These are phyloP conservation scores for Saturnia pavonia DNA, from an alignment of 2,888 invertebrate species.

Conservation along the genomic window DNA sequence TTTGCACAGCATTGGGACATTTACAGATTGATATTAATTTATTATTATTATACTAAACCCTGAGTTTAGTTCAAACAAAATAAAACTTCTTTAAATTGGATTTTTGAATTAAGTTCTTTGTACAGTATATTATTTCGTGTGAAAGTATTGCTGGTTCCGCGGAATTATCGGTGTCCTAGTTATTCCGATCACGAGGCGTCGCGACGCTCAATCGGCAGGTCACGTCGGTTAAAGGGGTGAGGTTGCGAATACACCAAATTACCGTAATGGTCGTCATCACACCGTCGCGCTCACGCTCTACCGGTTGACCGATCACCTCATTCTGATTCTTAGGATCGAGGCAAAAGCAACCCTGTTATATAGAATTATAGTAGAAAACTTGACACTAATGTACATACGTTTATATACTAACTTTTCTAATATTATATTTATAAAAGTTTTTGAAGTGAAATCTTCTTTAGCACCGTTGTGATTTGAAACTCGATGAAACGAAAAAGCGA, in stretches of 20 bases:
- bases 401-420: background rate
- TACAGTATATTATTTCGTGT: background rate
- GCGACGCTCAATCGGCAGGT: constrained; percentile 46
- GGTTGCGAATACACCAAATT: constrained; percentile 66
- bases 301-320: constrained; percentile 53
- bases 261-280: constrained; percentile 65
- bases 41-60: too few relatives aligned
- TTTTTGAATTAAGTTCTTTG: background rate
- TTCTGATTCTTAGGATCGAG: constrained; percentile 30
- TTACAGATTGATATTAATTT: background rate
- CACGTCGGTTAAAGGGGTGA: constrained; percentile 70
- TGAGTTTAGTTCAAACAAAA: too few relatives aligned
- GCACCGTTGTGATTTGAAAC: too few relatives aligned
- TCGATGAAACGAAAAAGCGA: too few relatives aligned
- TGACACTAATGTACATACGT: background rate
- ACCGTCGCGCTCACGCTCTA: constrained; percentile 41
- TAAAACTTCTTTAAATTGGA: background rate
- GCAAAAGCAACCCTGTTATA: constrained; percentile 28
- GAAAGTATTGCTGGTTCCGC: background rate
- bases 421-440: background rate
- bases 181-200: constrained; percentile 52
- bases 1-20: background rate
- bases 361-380: background rate
- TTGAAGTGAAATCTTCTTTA: too few relatives aligned
- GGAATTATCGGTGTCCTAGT: constrained; percentile 17